Evolutionary conservation across 1,140 invertebrate genomes (phyloP), one percentile per base, ranked within the genome.

Genomic region (Drosophila ogumai): DNA sequence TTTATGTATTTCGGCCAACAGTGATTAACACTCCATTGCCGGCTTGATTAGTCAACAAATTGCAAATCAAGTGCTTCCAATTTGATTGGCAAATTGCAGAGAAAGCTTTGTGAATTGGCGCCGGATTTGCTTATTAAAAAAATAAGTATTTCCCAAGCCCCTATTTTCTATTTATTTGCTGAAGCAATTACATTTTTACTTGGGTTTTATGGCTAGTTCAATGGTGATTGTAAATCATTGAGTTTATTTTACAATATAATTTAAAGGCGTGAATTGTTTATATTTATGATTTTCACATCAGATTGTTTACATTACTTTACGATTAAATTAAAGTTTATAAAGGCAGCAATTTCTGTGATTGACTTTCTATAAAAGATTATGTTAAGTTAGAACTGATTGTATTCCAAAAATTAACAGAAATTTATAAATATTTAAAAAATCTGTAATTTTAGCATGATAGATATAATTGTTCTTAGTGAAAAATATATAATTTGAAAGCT

Each of bases 1-100:
- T 60, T 60, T 64, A 34, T 22, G 32, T 32, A 32, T 17, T 25
- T 58, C 13, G 28, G 28, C 25, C 22, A 65, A 31, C 19, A 34
- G 47, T 68, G 64, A 55, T 69, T 67, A 68, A 25, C 43, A 66
- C 61, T 25, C 22, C 28, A 60, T 40, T 63, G 28, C 36, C 6
- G 9, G 28, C 8, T 17, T 19, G 13, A 25, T 67, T 49, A 65
- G 61, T 65, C 56, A 65, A 65, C 56, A 61, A 43, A 61, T 43
- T 34, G 55, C 55, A 38, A 56, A 60, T 41, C 10, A 32, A 64
- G 28, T 64, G 56, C 40, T 43, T 60, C 2, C 55, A 17, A 25
- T 64, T 43, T 34, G 61, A 64, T 64, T 64, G 40, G n/a, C 40
- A 32, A 34, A 17, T 15, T 43, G 7, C 22, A 22, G 61, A 17